Evolutionary conservation across 2,797 vertebrate species (phyloP).

Genomic region (Bovichtus variegatus): DNA sequence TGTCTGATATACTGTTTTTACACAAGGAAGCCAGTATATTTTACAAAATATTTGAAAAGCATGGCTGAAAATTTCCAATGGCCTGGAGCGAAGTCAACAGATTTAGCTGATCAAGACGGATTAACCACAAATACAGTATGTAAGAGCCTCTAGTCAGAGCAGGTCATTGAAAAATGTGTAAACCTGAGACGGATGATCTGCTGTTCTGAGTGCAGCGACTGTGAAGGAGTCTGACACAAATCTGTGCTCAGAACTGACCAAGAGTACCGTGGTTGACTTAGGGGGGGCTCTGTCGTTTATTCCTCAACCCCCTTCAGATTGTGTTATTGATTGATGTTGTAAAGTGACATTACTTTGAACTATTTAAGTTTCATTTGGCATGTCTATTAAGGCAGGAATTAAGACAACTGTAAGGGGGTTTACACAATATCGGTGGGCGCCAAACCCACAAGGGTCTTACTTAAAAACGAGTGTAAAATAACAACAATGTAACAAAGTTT

Average conservation of each 20-base stretch:
- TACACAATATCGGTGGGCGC: not conserved
- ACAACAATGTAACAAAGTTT: too few species aligned
- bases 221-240: conserved; percentile 64
- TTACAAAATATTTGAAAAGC: not conserved
- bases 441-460: not conserved
- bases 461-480: not conserved
- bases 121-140: conserved; percentile 42
- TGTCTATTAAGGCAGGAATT: not conserved
- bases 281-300: not conserved
- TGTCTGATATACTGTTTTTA: not conserved
- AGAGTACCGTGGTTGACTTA: conserved; percentile 28
- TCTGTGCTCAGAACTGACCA: conserved; percentile 46
- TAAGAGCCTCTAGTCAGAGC: conserved; percentile 37
- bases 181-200: conserved; percentile 56
- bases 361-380: conserved; percentile 6
- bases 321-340: conserved; percentile 6
- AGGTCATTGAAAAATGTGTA: conserved; percentile 58
- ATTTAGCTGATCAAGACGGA: conserved; percentile 47
- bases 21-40: not conserved
- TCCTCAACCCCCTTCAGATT: conserved; percentile 6
- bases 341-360: not conserved
- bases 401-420: not conserved
- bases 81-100: conserved; percentile 29
- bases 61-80: not conserved
- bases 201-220: conserved; percentile 64